phyloP scores from a whole-genome alignment of 2,888 invertebrate species.

The Ophioninae sp. region DNA sequence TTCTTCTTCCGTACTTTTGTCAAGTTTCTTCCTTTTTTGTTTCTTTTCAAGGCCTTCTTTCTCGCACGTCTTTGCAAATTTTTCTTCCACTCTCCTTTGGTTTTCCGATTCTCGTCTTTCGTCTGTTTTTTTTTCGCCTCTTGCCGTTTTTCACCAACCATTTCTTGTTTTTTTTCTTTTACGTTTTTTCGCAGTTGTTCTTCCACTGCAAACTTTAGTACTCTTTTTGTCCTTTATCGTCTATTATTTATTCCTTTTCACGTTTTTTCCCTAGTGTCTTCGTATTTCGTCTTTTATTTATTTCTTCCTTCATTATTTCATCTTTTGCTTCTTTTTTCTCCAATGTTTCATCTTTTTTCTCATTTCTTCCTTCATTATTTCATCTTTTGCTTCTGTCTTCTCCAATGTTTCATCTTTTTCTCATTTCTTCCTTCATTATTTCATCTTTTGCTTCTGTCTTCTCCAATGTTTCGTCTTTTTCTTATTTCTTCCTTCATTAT shows the following conservation, averaged over 20 bases:
- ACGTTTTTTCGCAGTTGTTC: conserved; percentile 8
- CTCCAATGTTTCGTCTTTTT: no score
- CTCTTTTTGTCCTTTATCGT: neutral
- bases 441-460: neutral
- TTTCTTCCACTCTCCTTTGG: neutral
- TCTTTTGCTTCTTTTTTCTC: neutral
- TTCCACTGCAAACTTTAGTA: no score
- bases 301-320: neutral
- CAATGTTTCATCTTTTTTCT: neutral
- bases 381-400: no score
- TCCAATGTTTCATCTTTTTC: neutral
- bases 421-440: no score
- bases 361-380: neutral
- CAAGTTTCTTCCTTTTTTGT: neutral
- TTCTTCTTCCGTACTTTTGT: neutral
- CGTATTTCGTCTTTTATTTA: neutral
- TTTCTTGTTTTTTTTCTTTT: neutral
- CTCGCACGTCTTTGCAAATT: no score
- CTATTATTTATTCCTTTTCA: neutral
- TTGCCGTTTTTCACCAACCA: no score
- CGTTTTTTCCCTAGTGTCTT: neutral
- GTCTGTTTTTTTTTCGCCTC: neutral
- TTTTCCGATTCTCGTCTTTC: neutral
- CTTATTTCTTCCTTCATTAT: neutral
- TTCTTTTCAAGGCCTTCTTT: neutral